Conservation (phyloP, 2,797 vertebrate genomes). For the Ataeniobius toweri region DNA sequence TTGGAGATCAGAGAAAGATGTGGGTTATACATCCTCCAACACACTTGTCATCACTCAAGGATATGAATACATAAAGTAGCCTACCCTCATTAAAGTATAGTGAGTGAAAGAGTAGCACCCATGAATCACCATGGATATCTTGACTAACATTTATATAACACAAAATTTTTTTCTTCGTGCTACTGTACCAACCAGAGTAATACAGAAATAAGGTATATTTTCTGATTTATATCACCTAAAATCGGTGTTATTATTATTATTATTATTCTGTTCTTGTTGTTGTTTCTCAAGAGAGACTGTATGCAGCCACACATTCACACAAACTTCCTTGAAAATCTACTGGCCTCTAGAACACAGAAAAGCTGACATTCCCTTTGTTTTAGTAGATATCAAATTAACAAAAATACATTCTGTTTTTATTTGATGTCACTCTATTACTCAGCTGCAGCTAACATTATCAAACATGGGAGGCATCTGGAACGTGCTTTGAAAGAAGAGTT, state of each 20-base stretch:
- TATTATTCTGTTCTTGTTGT: neutral
- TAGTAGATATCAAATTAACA: constrained; percentile 3
- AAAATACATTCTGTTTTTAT: constrained; percentile 14
- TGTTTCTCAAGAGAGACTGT: constrained; percentile 8
- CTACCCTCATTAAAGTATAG: constrained; percentile 33
- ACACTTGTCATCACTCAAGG: constrained; percentile 24
- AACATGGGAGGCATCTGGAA: neutral
- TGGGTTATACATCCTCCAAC: constrained; percentile 35
- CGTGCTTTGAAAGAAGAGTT: neutral
- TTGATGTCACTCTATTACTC: neutral
- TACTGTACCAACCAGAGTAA: constrained; percentile 6
- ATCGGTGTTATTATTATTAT: constrained; percentile 2
- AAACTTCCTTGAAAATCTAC: constrained; percentile 16
- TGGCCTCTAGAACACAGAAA: neutral
- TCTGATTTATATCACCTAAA: constrained; percentile 6
- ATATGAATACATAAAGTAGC: constrained; percentile 8
- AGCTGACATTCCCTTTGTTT: constrained; percentile 19
- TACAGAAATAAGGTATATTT: neutral
- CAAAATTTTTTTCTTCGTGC: neutral
- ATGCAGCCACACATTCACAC: constrained; percentile 1
- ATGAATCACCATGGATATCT: constrained; percentile 28
- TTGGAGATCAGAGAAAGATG: constrained; percentile 2
- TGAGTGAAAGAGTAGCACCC: constrained; percentile 15
- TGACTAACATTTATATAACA: constrained; percentile 22
- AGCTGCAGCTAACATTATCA: neutral